These are phyloP conservation scores for Bombus waltoni DNA, from an alignment of 1,140 invertebrate genomes.

Conservation along the genomic window DNA sequence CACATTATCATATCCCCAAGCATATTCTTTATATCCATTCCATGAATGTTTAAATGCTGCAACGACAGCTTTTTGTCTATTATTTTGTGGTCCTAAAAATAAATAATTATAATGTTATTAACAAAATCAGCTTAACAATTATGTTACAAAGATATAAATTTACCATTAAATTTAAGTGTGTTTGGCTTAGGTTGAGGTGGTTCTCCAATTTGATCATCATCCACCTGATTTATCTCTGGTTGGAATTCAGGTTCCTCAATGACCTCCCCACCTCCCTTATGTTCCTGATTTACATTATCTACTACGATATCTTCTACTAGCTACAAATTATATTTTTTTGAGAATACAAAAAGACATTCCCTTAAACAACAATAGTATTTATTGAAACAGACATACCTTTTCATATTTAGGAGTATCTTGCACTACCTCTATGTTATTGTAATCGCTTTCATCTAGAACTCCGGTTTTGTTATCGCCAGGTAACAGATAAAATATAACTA, in stretches of 20 bases:
- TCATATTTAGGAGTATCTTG: slow-evolving; percentile 75
- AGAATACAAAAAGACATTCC: slow-evolving; percentile 11
- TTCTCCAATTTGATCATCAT: slow-evolving; percentile 80
- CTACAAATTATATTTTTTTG: slow-evolving; percentile 53
- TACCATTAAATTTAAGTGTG: slow-evolving; percentile 77
- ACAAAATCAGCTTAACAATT: neutral
- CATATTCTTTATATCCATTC: slow-evolving; percentile 94
- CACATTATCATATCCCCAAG: slow-evolving; percentile 97
- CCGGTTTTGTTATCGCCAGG: slow-evolving; percentile 74
- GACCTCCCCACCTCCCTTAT: slow-evolving; percentile 68
- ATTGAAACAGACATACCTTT: slow-evolving; percentile 52
- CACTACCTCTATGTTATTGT: slow-evolving; percentile 71
- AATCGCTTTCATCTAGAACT: slow-evolving; percentile 71
- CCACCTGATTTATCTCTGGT: slow-evolving; percentile 79
- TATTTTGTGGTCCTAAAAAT: slow-evolving; percentile 87
- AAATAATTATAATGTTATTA: slow-evolving; percentile 63
- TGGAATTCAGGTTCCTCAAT: slow-evolving; percentile 81
- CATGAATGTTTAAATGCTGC: slow-evolving; percentile 95
- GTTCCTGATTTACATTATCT: slow-evolving; percentile 72
- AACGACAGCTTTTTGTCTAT: slow-evolving; percentile 91
- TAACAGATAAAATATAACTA: slow-evolving; percentile 85
- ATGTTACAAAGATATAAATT: neutral
- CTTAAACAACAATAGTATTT: neutral
- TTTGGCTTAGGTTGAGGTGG: slow-evolving; percentile 78
- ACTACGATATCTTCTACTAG: slow-evolving; percentile 70